These are phyloP conservation scores for Beris chalybata DNA, from an alignment of 2,888 invertebrate genomes.

Conservation along the genomic window DNA sequence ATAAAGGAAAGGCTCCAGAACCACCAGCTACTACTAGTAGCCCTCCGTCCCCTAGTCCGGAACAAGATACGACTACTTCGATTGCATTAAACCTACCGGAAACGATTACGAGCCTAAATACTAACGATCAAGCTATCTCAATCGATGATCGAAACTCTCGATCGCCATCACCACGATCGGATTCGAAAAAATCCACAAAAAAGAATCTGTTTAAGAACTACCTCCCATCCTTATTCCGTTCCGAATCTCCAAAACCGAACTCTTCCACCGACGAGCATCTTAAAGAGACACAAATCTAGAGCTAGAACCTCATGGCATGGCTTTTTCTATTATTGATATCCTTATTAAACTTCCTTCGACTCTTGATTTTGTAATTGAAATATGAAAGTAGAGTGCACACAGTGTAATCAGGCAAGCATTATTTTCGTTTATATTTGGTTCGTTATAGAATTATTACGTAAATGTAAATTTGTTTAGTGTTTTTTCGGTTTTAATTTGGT, in stretches of 20 bases:
- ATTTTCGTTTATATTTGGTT: conserved; percentile 14
- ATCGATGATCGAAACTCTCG: not conserved
- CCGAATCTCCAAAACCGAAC: conserved; percentile 39
- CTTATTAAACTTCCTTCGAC: not conserved
- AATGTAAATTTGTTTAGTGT: not conserved
- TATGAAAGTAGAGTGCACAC: no score
- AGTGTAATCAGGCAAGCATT: conserved; percentile 23
- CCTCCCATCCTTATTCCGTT: conserved; percentile 44
- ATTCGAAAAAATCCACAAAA: conserved; percentile 38
- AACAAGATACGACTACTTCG: not conserved
- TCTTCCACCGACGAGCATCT: conserved; percentile 18
- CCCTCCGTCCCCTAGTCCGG: not conserved
- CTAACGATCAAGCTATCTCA: not conserved
- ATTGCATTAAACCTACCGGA: conserved; percentile 3
- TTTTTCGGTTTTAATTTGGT: not conserved
- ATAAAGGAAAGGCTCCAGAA: conserved; percentile 52
- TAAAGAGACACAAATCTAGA: conserved; percentile 37
- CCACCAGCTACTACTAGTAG: conserved; percentile 43
- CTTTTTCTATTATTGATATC: conserved; percentile 4
- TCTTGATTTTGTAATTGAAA: no score
- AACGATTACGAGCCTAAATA: conserved; percentile 4
- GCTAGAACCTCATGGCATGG: conserved; percentile 18
- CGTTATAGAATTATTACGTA: conserved; percentile 3
- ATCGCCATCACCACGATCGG: conserved; percentile 36
- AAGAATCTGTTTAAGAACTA: conserved; percentile 40